These are phyloP conservation scores for Artemisiospiza belli DNA, from an alignment of 2,113 vertebrate species.

Conservation along the genomic window DNA sequence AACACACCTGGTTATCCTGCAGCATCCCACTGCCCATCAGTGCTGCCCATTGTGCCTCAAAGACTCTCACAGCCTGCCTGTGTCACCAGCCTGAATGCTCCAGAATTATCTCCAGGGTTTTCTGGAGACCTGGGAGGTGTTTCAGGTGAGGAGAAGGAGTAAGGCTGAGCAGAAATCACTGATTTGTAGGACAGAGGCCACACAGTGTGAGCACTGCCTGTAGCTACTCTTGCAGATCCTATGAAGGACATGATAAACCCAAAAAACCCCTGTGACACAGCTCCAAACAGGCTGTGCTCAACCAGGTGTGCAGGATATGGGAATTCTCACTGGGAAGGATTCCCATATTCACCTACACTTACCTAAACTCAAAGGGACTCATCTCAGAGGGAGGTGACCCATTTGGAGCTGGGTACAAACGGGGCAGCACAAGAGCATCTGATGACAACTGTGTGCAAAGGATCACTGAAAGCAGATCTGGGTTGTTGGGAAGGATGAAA, in stretches of 20 bases:
- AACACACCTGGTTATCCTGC: not conserved
- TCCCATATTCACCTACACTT: not conserved
- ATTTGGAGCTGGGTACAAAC: not conserved
- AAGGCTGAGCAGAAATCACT: not conserved
- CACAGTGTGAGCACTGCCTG: not conserved
- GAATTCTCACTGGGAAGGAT: not conserved
- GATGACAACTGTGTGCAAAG: not conserved
- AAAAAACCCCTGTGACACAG: not conserved
- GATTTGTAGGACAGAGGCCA: not conserved
- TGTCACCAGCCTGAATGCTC: not conserved
- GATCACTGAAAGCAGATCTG: too few relatives aligned
- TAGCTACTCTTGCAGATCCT: not conserved
- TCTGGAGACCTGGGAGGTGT: not conserved
- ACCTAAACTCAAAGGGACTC: not conserved
- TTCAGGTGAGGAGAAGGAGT: not conserved
- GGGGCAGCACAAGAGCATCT: fast-evolving
- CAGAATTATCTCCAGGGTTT: not conserved
- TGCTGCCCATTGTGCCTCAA: not conserved
- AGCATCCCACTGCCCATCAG: not conserved
- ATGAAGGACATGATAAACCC: not conserved
- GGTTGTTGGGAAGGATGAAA: too few relatives aligned
- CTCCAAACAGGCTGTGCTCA: not conserved
- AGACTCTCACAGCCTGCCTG: too few relatives aligned
- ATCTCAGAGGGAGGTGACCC: not conserved
- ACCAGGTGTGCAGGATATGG: fast-evolving